These are phyloP conservation scores for Tinamus major DNA, from an alignment of 2,797 vertebrate genomes.

Conservation along the genomic window DNA sequence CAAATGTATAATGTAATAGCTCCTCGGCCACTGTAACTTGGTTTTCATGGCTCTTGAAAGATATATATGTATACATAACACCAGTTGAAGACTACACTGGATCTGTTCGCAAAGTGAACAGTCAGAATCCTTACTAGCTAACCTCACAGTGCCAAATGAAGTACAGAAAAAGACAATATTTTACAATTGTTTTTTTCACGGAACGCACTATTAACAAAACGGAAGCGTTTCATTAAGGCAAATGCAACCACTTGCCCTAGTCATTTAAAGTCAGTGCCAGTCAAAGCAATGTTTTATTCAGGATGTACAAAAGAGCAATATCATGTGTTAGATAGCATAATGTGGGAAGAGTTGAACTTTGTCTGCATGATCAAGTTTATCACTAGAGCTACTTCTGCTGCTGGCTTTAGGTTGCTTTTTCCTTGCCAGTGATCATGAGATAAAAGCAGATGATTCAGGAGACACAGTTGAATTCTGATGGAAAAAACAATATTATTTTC, in stretches of 20 bases:
- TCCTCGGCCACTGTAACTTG: background rate
- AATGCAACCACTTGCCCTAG: background rate
- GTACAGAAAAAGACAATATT: background rate
- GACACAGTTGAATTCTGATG: background rate
- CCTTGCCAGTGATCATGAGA: background rate
- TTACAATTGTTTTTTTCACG: background rate
- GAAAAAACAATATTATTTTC: background rate
- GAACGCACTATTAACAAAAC: background rate
- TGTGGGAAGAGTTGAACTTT: background rate
- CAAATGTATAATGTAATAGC: background rate
- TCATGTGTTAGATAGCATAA: background rate
- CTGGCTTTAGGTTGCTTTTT: background rate
- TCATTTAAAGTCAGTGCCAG: background rate
- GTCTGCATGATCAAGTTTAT: background rate
- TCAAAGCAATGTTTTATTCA: background rate
- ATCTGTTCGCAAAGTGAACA: background rate
- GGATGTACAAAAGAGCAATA: background rate
- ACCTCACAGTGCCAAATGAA: background rate
- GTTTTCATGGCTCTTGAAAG: background rate
- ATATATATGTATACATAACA: background rate
- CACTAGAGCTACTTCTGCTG: background rate
- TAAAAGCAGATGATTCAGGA: background rate
- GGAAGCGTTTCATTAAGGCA: background rate
- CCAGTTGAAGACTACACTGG: background rate
- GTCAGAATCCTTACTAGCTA: background rate